Percentiles rank a stretch among this genome's conserved stretches.
These are phyloP conservation scores for Palythoa heliodiscus DNA, from an alignment of 92 coral and sea anemone species.

Conservation along the genomic window DNA sequence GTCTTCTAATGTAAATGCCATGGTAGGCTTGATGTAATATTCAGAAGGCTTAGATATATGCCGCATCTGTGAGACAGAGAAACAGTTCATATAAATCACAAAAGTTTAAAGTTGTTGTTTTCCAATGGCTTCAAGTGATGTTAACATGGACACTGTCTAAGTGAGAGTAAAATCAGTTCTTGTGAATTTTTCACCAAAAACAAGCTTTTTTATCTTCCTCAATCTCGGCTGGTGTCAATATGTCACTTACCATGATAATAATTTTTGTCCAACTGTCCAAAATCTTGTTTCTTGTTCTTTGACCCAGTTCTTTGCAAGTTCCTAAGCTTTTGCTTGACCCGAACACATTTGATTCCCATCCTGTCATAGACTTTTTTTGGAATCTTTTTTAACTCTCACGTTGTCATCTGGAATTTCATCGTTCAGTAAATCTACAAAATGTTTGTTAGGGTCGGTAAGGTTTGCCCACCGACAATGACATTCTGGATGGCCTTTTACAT, in stretches of 20 bases:
- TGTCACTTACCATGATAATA: conserved; percentile 51
- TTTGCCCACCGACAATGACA: conserved; percentile 11
- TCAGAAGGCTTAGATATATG: no score
- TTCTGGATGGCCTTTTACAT: conserved; percentile 25
- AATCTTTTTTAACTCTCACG: not conserved
- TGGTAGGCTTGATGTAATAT: no score
- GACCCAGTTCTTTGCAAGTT: conserved; percentile 45
- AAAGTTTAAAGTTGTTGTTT: no score
- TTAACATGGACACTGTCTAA: no score
- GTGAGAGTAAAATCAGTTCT: no score
- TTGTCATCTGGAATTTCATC: not conserved
- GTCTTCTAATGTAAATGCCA: no score
- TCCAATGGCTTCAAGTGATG: no score
- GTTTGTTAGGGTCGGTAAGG: conserved; percentile 4
- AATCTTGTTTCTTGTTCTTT: conserved; percentile 9
- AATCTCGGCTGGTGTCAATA: conserved; percentile 42
- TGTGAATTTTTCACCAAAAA: no score
- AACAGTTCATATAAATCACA: no score
- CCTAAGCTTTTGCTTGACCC: no score
- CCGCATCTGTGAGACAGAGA: no score
- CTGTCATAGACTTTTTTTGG: not conserved
- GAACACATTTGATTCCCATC: not conserved
- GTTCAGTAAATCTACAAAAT: not conserved
- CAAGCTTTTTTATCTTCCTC: no score
- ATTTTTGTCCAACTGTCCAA: conserved; percentile 50